Percentiles rank a stretch among this genome's conserved stretches.
Conservation (phyloP, 2,113 vertebrate genomes). For the Ptilorrhoa leucosticta region DNA sequence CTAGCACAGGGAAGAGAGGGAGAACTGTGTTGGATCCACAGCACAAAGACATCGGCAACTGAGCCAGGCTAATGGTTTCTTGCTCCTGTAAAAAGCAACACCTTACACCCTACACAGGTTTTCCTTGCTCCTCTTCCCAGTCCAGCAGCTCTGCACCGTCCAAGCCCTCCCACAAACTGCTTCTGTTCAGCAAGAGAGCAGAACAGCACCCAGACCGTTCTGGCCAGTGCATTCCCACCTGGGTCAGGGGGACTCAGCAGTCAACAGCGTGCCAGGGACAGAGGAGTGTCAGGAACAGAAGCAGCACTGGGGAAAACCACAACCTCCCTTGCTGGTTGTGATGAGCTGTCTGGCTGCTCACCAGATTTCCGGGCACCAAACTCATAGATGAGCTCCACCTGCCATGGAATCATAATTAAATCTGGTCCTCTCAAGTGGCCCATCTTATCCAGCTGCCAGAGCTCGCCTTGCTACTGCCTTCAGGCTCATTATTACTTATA, state of each 20-base stretch:
- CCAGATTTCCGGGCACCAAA: neutral
- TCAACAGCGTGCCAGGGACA: accelerated
- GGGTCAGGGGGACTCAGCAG: neutral
- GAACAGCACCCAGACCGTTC: neutral
- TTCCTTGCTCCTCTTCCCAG: neutral
- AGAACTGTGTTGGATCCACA: neutral
- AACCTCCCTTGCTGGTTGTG: neutral
- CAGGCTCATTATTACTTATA: neutral
- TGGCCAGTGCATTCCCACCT: neutral
- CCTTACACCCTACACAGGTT: neutral
- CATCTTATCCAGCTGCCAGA: neutral
- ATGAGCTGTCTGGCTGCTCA: neutral
- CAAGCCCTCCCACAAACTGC: neutral
- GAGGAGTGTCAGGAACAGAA: neutral
- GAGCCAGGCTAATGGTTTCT: neutral
- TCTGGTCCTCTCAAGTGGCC: neutral
- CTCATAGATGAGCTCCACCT: neutral
- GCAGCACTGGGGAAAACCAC: neutral
- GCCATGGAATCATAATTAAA: neutral
- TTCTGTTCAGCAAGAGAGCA: neutral
- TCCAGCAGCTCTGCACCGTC: neutral
- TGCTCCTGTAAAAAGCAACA: neutral
- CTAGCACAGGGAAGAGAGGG: neutral
- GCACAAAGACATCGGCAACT: neutral
- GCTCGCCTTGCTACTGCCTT: neutral